Percentiles rank a stretch among this genome's conserved stretches.
Evolutionary conservation across 2,113 vertebrate genomes (phyloP).

Genomic region (Paradoxurus hermaphroditus): DNA sequence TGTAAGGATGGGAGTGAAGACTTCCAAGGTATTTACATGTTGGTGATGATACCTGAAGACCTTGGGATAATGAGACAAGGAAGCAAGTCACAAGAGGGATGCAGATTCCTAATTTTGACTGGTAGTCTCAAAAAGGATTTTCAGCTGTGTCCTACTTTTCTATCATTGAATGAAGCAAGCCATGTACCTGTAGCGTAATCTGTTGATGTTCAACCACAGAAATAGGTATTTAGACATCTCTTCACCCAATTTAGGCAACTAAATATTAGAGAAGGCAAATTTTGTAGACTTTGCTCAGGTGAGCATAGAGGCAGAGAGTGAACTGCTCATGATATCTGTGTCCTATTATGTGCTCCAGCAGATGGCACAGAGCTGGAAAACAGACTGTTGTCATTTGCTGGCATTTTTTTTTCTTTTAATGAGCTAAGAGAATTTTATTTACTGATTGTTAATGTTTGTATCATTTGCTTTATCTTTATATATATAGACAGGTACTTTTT

Average conservation of each 20-base stretch:
- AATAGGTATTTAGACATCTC: not conserved
- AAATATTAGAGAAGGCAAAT: not conserved
- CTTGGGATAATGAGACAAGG: not conserved
- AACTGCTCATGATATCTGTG: not conserved
- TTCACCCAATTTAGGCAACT: not conserved
- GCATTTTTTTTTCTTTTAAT: not conserved
- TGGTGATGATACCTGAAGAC: not conserved
- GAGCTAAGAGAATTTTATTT: not conserved
- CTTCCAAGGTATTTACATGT: not conserved
- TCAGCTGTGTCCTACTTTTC: constrained; percentile 33
- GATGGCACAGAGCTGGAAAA: not conserved
- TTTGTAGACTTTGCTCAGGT: not conserved
- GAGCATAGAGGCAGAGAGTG: not conserved
- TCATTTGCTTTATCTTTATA: not conserved
- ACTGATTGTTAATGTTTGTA: not conserved
- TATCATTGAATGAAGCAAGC: not conserved
- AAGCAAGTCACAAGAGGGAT: not conserved
- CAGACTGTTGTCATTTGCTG: not conserved
- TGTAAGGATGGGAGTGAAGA: not conserved
- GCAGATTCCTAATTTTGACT: not conserved
- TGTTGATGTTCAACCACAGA: not conserved
- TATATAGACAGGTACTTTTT: not conserved
- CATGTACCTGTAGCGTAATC: not conserved
- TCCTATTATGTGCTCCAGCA: not conserved
- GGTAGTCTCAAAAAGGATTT: constrained; percentile 10